phyloP scores from a whole-genome alignment of 2,113 vertebrate genomes.

The Corapipo altera region DNA sequence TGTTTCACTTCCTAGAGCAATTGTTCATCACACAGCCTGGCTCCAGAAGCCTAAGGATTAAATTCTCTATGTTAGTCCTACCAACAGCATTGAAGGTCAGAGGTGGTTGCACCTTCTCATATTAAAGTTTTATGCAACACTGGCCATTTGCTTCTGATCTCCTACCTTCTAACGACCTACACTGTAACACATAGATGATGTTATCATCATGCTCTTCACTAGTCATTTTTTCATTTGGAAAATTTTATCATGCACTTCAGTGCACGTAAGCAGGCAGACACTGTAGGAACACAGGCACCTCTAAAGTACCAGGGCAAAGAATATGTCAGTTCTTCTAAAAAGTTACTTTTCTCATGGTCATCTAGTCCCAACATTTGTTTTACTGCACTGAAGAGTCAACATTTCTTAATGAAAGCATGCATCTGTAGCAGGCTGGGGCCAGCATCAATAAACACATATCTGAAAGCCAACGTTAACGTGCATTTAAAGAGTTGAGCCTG shows the following conservation, averaged over 20 bases:
- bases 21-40: background rate
- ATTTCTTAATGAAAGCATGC: background rate
- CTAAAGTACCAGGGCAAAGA: background rate
- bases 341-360: background rate
- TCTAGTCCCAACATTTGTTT: background rate
- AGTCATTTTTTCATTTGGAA: background rate
- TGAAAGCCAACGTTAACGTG: background rate
- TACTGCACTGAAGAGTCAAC: background rate
- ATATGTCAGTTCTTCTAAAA: fast-evolving
- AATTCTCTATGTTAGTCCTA: background rate
- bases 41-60: background rate
- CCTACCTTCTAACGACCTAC: background rate
- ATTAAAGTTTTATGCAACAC: background rate
- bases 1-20: background rate
- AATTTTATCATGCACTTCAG: background rate
- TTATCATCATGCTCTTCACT: background rate
- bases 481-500: background rate
- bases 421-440: background rate
- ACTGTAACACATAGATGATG: background rate
- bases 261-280: background rate
- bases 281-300: background rate
- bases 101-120: background rate
- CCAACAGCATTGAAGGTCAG: background rate
- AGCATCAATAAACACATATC: background rate
- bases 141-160: background rate